Evolutionary conservation across 2,113 vertebrate species (phyloP).

Genomic region (Syngnathus typhle): DNA sequence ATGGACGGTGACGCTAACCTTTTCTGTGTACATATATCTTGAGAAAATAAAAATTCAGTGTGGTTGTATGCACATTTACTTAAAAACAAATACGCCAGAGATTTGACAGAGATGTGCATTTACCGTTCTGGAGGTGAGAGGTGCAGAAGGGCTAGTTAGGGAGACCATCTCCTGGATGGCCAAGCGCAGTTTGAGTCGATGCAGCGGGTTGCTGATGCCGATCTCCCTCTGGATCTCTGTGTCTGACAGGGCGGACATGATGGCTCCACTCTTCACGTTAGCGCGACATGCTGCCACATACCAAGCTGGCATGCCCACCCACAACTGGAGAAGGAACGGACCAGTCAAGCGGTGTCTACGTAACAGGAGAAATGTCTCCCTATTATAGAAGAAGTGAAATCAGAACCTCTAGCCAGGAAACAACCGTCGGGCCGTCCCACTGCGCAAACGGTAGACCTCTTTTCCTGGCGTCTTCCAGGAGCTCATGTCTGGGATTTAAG

Average conservation of each 20-base stretch:
- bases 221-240: slow-evolving; percentile 97
- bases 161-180: slow-evolving; percentile 99
- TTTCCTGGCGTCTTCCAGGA: slow-evolving; percentile 90
- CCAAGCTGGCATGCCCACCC: slow-evolving; percentile 98
- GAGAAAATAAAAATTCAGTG: slow-evolving; percentile 7
- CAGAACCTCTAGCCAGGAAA: slow-evolving; percentile 94
- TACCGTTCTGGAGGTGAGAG: slow-evolving; percentile 79
- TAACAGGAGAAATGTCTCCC: background rate
- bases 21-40: slow-evolving; percentile 7
- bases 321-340: slow-evolving; percentile 75
- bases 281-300: slow-evolving; percentile 94
- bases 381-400: slow-evolving; percentile 5
- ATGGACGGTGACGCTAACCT: slow-evolving; percentile 19
- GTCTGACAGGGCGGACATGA: slow-evolving; percentile 95
- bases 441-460: slow-evolving; percentile 91
- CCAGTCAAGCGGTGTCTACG: slow-evolving; percentile 11
- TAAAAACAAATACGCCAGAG: background rate
- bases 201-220: slow-evolving; percentile 94
- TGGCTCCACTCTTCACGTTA: slow-evolving; percentile 95
- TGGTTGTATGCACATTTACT: slow-evolving; percentile 2
- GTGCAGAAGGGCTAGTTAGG: slow-evolving; percentile 89
- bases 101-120: slow-evolving; percentile 9
- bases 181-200: slow-evolving; percentile 89
- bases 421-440: slow-evolving; percentile 96
- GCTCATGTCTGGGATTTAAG: slow-evolving; percentile 78